A percentile compares a stretch with the other conserved stretches of the same genome.
These are phyloP conservation scores for Oikopleura dioica DNA, from an alignment of 23 tunicate genomes.

Conservation along the genomic window DNA sequence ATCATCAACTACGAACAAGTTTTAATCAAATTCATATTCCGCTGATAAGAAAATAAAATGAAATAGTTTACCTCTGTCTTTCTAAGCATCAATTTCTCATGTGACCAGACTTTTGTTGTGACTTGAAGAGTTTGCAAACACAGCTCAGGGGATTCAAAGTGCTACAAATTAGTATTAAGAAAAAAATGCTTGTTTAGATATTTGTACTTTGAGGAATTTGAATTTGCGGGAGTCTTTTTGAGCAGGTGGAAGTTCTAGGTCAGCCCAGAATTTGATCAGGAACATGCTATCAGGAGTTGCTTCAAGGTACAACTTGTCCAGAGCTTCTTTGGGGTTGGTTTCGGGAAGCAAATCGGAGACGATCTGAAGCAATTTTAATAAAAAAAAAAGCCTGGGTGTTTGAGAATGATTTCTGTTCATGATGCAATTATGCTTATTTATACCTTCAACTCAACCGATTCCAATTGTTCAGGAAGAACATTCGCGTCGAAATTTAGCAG, in stretches of 20 bases:
- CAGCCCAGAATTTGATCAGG: constrained; percentile 3
- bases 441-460: not conserved
- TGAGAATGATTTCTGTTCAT: no score
- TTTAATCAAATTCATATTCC: no score
- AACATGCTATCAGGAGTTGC: not conserved
- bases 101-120: not conserved
- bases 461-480: not conserved
- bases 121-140: not conserved
- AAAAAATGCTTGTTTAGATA: no score
- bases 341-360: constrained; percentile 7
- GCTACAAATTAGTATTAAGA: no score
- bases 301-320: not conserved
- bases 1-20: not conserved
- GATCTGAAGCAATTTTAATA: no score
- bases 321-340: not conserved
- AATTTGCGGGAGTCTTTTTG: not conserved
- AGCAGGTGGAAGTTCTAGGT: not conserved
- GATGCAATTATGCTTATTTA: no score
- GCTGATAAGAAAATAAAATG: no score
- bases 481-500: not conserved
- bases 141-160: no score
- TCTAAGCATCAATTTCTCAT: not conserved
- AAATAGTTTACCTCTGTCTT: constrained; percentile 4
- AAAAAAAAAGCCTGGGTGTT: no score
- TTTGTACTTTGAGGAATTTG: no score